Percentiles rank a stretch among this genome's conserved stretches.
Conservation (phyloP, 2,888 invertebrate genomes). For the Tenthredo amoena region DNA sequence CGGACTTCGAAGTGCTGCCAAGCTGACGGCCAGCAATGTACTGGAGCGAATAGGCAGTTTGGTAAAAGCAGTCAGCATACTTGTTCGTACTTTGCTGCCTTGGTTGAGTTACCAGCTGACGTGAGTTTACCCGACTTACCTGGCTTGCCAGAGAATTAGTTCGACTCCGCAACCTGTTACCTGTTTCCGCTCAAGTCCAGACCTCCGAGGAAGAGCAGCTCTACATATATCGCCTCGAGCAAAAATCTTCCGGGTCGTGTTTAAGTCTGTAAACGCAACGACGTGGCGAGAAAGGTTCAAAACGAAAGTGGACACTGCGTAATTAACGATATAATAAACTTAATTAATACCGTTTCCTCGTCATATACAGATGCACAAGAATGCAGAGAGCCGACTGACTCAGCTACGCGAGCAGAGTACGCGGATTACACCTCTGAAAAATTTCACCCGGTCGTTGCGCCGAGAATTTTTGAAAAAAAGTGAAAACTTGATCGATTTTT, state of each 20-base stretch:
- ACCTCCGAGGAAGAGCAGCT: neutral
- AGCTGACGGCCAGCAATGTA: constrained; percentile 63
- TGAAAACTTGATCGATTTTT: too few relatives aligned
- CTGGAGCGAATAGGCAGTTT: constrained; percentile 56
- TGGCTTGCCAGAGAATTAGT: neutral
- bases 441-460: too few relatives aligned
- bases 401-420: neutral
- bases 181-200: constrained; percentile 24
- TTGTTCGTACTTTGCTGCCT: constrained; percentile 14
- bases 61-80: constrained; percentile 6
- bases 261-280: neutral
- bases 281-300: constrained; percentile 29
- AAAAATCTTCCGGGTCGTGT: constrained; percentile 41
- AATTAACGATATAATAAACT: constrained; percentile 44
- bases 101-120: constrained; percentile 24
- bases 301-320: constrained; percentile 36
- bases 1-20: constrained; percentile 55
- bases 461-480: too few relatives aligned
- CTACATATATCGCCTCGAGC: neutral
- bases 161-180: constrained; percentile 34
- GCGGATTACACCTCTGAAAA: too few relatives aligned
- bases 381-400: neutral
- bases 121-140: constrained; percentile 24
- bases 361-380: constrained; percentile 7
- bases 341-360: constrained; percentile 16